These are phyloP conservation scores for Bothrops jararaca DNA, from an alignment of 2,113 vertebrate species.

Conservation along the genomic window DNA sequence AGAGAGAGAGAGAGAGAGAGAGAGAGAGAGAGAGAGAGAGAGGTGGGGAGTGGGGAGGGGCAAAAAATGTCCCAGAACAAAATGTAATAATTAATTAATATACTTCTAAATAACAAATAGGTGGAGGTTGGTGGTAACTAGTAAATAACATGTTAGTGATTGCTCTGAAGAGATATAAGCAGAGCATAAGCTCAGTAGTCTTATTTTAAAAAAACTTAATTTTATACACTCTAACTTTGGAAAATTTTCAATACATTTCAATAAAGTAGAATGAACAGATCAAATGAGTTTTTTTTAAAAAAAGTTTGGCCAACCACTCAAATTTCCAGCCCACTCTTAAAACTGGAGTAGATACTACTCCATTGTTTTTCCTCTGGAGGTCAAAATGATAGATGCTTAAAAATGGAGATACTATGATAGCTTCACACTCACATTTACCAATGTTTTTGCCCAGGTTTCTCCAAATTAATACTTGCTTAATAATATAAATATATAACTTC, in stretches of 20 bases:
- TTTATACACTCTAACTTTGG: background rate
- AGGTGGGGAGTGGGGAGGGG: too few species aligned
- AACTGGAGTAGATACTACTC: background rate
- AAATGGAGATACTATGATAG: background rate
- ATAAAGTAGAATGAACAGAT: background rate
- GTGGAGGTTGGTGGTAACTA: background rate
- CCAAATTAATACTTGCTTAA: background rate
- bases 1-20: background rate
- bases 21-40: too few species aligned
- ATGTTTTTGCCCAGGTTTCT: conserved; percentile 25
- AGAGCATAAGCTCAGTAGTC: background rate
- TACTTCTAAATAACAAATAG: conserved; percentile 41
- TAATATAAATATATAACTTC: conserved; percentile 40
- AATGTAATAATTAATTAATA: conserved; percentile 28
- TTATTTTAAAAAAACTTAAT: background rate
- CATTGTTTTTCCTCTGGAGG: background rate
- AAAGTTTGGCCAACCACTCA: background rate
- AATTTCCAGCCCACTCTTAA: background rate
- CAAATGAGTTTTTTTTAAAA: background rate
- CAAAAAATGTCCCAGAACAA: background rate
- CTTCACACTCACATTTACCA: conserved; percentile 12
- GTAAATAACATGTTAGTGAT: background rate
- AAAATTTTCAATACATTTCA: background rate
- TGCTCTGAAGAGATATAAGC: background rate
- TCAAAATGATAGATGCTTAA: background rate